phyloP scores from a whole-genome alignment of 1,140 invertebrate species.

The Cydia splendana region DNA sequence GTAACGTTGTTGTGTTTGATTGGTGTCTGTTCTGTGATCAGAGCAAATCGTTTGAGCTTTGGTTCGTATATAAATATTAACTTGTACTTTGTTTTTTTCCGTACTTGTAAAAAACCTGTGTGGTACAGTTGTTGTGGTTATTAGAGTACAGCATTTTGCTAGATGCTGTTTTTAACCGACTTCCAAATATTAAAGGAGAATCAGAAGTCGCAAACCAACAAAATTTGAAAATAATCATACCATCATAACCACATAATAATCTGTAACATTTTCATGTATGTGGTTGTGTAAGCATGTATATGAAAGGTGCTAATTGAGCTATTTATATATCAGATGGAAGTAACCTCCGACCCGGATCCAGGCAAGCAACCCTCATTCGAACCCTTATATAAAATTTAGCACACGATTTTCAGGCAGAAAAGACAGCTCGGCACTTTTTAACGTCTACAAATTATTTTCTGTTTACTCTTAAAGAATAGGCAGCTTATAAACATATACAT shows the following conservation, averaged over 20 bases:
- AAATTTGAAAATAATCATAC: no score
- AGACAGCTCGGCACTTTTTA: slow-evolving; percentile 18
- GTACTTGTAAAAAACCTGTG: not conserved
- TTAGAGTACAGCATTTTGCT: no score
- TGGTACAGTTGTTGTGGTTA: no score
- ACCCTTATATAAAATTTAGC: slow-evolving; percentile 29
- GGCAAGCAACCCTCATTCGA: slow-evolving; percentile 10
- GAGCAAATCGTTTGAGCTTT: not conserved
- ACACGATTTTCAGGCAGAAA: slow-evolving; percentile 19
- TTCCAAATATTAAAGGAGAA: no score
- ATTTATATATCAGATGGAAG: slow-evolving; percentile 21
- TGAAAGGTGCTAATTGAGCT: slow-evolving; percentile 24
- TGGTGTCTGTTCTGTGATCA: not conserved
- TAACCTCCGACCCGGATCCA: slow-evolving; percentile 25
- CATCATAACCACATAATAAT: not conserved
- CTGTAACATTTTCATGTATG: not conserved
- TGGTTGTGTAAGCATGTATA: not conserved
- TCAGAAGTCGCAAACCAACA: no score
- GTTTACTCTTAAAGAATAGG: not conserved
- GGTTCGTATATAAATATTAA: not conserved
- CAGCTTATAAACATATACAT: not conserved
- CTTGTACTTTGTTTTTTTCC: not conserved
- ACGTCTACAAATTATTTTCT: slow-evolving; percentile 16
- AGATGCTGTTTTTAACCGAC: not conserved
- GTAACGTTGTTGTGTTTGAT: slow-evolving; percentile 9